Percentiles rank a stretch among this genome's conserved stretches.
Conservation (phyloP, 64 coral and sea anemone genomes). For the Porites australiensis region DNA sequence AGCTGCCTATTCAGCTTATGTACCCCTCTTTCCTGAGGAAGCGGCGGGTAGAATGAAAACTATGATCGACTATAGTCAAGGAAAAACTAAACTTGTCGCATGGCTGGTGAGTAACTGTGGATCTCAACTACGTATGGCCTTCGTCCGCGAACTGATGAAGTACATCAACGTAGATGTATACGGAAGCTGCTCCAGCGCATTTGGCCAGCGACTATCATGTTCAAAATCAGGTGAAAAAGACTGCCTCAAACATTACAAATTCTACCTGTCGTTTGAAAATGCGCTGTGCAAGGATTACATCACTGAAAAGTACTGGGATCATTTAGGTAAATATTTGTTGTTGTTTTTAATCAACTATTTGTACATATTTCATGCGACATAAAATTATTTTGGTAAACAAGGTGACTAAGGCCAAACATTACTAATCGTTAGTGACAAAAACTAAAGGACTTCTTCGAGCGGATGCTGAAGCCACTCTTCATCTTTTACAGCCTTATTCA, state of each 20-base stretch:
- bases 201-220: not conserved
- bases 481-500: no score
- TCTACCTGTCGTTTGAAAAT: not conserved
- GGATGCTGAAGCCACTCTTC: no score
- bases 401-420: no score
- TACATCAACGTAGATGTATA: constrained; percentile 26
- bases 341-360: no score
- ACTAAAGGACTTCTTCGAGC: no score
- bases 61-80: not conserved
- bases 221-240: not conserved
- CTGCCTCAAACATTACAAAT: constrained; percentile 25
- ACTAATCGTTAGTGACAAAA: no score
- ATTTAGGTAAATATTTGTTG: not conserved
- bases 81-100: constrained; percentile 8
- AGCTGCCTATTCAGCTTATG: constrained; percentile 14
- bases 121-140: not conserved
- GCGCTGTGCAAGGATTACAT: constrained; percentile 11
- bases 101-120: constrained; percentile 32
- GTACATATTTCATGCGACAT: no score
- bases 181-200: not conserved
- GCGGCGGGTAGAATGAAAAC: not conserved
- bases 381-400: no score
- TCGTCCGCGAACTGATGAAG: not conserved
- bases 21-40: not conserved
- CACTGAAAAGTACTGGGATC: constrained; percentile 10